Base-by-base conservation (phyloP, 2,113 vertebrate genomes). In the Chlamydotis undulata region DNA sequence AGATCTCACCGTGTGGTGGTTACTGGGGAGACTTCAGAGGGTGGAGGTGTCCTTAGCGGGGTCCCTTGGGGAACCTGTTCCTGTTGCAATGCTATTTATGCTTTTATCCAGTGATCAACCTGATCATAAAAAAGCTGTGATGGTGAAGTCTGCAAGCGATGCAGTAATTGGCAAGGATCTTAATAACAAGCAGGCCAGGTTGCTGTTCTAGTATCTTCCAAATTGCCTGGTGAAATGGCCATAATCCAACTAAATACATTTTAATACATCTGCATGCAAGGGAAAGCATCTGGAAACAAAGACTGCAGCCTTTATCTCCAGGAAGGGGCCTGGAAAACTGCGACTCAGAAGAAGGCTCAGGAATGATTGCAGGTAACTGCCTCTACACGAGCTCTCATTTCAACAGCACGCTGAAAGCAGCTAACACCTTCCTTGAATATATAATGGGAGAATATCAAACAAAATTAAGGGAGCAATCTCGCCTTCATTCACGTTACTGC, bases 291-390 rank as follows among this genome's bases (percentile, higher is more conserved):
- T 59, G 55, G 56, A 37, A 94, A 86, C 53, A 86, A 90, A 81
- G 64, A 45, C 15, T 1, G 3, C 37, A 77, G 79, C 67, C 67
- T 86, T 92, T 73, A 47, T 90, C 55, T 87, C n/a, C 76, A 77
- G 76, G 71, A 70, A 4, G 12, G 56, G 19, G 24, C 64, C 75
- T 47, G 43, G 86, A 93, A 89, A 90, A 50, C 80, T 81, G 47
- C 6, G 13, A 25, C 79, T 67, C 37, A 49, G 76, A 90, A 93
- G 82, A 6, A 0, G 4, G 73, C 86, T 94, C 64, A 39, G 77
- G 63, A 93, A 83, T 74, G 78, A 94, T 92, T 92, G 82, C 73
- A 89, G 83, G 89, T 94, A 70, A 80, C 79, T 89, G 80, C 79
- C 41, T 50, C 80, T 64, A 74, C 76, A 78, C 52, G 83, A 93